Evolutionary conservation across 1,140 invertebrate species (phyloP), one percentile per base, ranked within the genome.

Genomic region (Palaemon carinicauda): DNA sequence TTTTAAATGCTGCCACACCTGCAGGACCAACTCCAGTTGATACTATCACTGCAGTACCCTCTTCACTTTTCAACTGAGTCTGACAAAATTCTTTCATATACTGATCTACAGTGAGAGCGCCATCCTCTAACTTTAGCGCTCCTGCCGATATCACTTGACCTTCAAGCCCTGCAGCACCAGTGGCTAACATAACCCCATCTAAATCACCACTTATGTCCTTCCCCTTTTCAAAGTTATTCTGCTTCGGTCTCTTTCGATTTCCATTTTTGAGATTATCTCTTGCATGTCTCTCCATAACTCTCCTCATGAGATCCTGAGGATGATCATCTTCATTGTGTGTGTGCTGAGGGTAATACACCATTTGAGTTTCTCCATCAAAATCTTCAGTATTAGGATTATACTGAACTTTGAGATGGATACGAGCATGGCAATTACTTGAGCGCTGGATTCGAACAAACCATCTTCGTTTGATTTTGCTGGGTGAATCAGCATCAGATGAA

Each of bases 331-430:
- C 80, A 52, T 51, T 71, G 80, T 89, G 89, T n/a, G 80, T 87
- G 74, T 89, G 89, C 56, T 88, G 86, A n/a, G 89, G 89, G 60
- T 88, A 89, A 65, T 89, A 89, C 15, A 87, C 80, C 77, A 89
- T 74, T 24, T 85, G 79, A 41, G 87, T 88, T 54, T 88, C 87
- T 7, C 87, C 89, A 56, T 89, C 86, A 52, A 73, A 86, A 69
- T 85, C 82, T 15, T 86, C 56, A 29, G 87, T 82, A n/a, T 73
- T 27, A 31, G 80, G 73, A 74, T 88, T 89, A 60, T 82, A 89
- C 24, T 89, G 85, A 12, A 89, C 86, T 24, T 87, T 84, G n/a
- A 89, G 56, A 50, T 89, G 89, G 79, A 89, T 87, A 4, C 89
- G 85, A 27, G 89, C 89, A 69, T 88, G 82, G 60, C 89, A 89